phyloP scores from a whole-genome alignment of 1,140 invertebrate genomes.

The Procambarus clarkii region DNA sequence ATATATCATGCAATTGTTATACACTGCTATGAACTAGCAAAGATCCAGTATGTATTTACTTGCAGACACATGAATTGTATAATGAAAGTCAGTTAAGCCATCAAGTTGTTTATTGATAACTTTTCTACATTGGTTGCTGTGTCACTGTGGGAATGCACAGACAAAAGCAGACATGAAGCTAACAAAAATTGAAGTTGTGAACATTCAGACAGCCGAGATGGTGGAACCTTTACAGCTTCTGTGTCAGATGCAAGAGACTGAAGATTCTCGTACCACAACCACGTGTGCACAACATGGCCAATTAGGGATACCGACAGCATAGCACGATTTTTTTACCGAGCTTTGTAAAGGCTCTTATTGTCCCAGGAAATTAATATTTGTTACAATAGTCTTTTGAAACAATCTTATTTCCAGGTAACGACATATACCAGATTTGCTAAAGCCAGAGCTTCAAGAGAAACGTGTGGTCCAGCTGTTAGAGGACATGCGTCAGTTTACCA shows the following conservation, averaged over 20 bases:
- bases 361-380: background rate
- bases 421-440: background rate
- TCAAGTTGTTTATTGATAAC: constrained; percentile 57
- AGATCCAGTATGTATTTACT: too few relatives aligned
- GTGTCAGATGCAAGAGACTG: constrained; percentile 8
- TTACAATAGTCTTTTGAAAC: background rate
- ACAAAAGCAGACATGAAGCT: constrained; percentile 54
- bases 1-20: too few relatives aligned
- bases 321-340: constrained; percentile 9
- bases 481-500: constrained; percentile 8
- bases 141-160: constrained; percentile 56
- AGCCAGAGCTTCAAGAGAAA: background rate
- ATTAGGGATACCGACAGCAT: constrained; percentile 9
- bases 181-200: constrained; percentile 44
- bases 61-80: background rate
- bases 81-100: constrained; percentile 28
- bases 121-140: constrained; percentile 48
- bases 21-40: too few relatives aligned
- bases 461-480: background rate
- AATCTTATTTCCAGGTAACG: background rate
- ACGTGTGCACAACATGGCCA: background rate
- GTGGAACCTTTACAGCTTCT: constrained; percentile 20
- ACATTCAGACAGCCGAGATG: constrained; percentile 45
- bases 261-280: constrained; percentile 17
- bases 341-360: constrained; percentile 4